Evolutionary conservation across 2,113 vertebrate genomes (phyloP).

Genomic region (Polyodon spathula): DNA sequence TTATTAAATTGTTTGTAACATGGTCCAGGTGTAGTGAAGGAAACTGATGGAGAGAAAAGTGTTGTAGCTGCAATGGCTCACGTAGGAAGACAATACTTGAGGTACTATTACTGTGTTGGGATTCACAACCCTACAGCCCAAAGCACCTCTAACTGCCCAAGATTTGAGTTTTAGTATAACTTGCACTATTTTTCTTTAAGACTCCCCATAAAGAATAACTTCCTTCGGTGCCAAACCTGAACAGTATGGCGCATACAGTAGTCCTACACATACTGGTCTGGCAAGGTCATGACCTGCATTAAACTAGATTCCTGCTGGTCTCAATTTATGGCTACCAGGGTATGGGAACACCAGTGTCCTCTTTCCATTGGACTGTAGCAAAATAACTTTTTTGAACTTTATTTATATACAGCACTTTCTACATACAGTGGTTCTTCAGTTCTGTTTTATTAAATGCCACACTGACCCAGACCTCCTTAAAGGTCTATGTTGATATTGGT

Average conservation of each 20-base stretch:
- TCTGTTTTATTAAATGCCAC: neutral
- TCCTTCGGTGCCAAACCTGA: conserved; percentile 24
- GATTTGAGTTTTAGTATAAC: neutral
- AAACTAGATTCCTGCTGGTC: conserved; percentile 27
- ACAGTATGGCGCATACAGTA: conserved; percentile 24
- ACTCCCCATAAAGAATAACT: conserved; percentile 26
- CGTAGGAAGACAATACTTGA: too few species aligned
- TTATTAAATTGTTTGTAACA: too few species aligned
- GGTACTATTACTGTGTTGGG: too few species aligned
- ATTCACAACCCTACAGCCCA: too few species aligned
- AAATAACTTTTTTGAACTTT: neutral
- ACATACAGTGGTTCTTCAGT: neutral
- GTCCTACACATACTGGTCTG: conserved; percentile 19
- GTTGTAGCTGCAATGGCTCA: too few species aligned
- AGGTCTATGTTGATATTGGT: too few species aligned
- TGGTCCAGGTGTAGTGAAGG: too few species aligned
- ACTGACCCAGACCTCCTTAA: neutral
- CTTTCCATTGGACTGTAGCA: conserved; percentile 9
- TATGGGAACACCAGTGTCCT: conserved; percentile 8
- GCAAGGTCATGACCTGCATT: conserved; percentile 42
- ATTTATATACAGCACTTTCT: neutral
- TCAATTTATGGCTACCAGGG: conserved; percentile 24
- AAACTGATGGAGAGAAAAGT: too few species aligned
- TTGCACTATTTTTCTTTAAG: neutral
- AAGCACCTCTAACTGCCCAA: too few species aligned